These are phyloP conservation scores for Andrena fulva DNA, from an alignment of 2,888 invertebrate genomes.

Conservation along the genomic window DNA sequence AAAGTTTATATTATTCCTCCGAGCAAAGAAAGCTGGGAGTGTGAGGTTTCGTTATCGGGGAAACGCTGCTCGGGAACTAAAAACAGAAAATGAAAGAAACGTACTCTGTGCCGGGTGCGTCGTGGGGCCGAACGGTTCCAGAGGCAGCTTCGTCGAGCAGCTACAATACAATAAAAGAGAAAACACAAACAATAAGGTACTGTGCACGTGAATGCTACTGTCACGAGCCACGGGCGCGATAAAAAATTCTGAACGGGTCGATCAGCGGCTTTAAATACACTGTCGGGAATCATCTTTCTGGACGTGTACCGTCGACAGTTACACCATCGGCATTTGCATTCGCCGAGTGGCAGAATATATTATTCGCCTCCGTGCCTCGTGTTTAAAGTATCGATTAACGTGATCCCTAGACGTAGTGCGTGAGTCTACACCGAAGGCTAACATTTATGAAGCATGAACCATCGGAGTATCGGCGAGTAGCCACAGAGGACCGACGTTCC, in stretches of 20 bases:
- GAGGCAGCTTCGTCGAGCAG: slow-evolving; percentile 89
- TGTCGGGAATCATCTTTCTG: neutral
- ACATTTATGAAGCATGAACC: slow-evolving; percentile 51
- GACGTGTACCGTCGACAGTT: neutral
- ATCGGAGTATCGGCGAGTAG: slow-evolving; percentile 34
- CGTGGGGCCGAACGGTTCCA: slow-evolving; percentile 85
- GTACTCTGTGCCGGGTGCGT: slow-evolving; percentile 80
- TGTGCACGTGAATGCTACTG: slow-evolving; percentile 81
- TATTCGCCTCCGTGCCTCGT: slow-evolving; percentile 41
- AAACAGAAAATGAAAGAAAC: slow-evolving; percentile 78
- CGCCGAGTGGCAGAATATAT: slow-evolving; percentile 25
- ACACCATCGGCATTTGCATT: neutral
- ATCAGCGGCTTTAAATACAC: neutral
- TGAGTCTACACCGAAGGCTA: slow-evolving; percentile 60
- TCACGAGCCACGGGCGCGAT: slow-evolving; percentile 35
- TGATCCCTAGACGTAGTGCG: slow-evolving; percentile 68
- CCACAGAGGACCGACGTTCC: slow-evolving; percentile 27
- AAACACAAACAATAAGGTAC: slow-evolving; percentile 86
- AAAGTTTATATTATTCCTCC: neutral
- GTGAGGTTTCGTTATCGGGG: neutral
- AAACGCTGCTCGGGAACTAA: slow-evolving; percentile 54
- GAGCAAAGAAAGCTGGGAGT: neutral
- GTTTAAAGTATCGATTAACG: slow-evolving; percentile 51
- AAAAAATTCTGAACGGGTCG: neutral
- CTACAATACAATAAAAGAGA: slow-evolving; percentile 87